phyloP scores from a whole-genome alignment of 2,888 invertebrate genomes.

The Sympetrum striolatum region DNA sequence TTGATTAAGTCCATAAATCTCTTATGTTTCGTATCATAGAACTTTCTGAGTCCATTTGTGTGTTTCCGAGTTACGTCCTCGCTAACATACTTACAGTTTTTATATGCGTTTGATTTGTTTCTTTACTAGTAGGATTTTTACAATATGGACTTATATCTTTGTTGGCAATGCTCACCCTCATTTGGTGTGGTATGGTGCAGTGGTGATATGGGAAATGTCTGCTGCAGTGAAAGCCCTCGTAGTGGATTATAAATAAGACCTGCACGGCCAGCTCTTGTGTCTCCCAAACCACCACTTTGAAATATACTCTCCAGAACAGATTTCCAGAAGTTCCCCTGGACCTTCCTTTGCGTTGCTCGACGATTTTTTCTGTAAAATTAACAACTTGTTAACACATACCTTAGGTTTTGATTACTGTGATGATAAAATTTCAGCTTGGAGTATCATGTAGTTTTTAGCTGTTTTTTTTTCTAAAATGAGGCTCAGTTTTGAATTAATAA shows the following conservation, averaged over 20 bases:
- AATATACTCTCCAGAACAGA: slow-evolving; percentile 52
- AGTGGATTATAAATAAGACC: slow-evolving; percentile 60
- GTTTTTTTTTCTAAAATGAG: too few species aligned
- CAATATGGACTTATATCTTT: too few species aligned
- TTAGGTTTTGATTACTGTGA: background rate
- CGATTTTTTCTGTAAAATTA: slow-evolving; percentile 44
- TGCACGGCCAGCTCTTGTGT: slow-evolving; percentile 58
- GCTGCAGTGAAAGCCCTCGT: slow-evolving; percentile 57
- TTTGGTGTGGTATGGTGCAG: slow-evolving; percentile 53
- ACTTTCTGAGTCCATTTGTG: too few species aligned
- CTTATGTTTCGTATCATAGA: too few species aligned
- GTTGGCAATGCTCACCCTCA: slow-evolving; percentile 34
- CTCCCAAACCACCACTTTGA: slow-evolving; percentile 54
- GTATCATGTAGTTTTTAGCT: too few species aligned
- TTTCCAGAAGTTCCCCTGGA: slow-evolving; percentile 51
- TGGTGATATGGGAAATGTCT: slow-evolving; percentile 58
- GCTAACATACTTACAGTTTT: too few species aligned
- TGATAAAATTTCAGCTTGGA: too few species aligned
- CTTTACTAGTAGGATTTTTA: too few species aligned
- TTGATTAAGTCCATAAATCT: too few species aligned
- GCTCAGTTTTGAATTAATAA: too few species aligned
- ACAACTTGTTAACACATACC: background rate
- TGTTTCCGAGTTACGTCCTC: too few species aligned
- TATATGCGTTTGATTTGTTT: too few species aligned
- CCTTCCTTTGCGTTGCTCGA: slow-evolving; percentile 45